Percentiles rank a stretch among this genome's conserved stretches.
Evolutionary conservation across 2,113 vertebrate genomes (phyloP).

Genomic region (Andinoacara biseriatus): DNA sequence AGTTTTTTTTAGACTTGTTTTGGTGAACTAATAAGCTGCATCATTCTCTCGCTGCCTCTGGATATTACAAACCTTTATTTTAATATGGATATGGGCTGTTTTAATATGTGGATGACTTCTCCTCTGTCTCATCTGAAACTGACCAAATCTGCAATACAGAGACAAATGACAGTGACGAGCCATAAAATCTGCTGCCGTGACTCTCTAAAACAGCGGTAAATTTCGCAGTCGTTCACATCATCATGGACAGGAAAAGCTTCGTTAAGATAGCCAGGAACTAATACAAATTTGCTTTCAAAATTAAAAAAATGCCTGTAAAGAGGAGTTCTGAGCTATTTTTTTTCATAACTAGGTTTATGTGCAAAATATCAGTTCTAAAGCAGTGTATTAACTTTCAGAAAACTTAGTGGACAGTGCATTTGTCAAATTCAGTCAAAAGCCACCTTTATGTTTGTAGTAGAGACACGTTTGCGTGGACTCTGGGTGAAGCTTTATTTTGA

Average conservation of each 20-base stretch:
- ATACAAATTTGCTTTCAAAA: not conserved
- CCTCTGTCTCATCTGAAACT: not conserved
- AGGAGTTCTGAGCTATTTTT: rapidly evolving
- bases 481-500: constrained; percentile 34
- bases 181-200: constrained; percentile 14
- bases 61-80: not conserved
- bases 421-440: not conserved
- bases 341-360: not conserved
- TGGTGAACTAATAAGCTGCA: not conserved
- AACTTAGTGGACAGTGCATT: too few species aligned
- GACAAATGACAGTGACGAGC: not conserved
- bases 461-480: not conserved
- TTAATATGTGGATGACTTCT: not conserved
- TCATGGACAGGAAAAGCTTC: not conserved
- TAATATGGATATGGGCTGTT: not conserved
- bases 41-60: not conserved
- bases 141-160: not conserved
- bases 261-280: constrained; percentile 38
- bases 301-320: not conserved
- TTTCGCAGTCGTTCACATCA: constrained; percentile 47
- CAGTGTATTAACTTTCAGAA: not conserved
- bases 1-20: not conserved
- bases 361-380: not conserved
- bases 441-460: not conserved
- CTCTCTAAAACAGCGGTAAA: constrained; percentile 57